Evolutionary conservation across 2,888 invertebrate species (phyloP).

Genomic region (Ypsolopha sequella): DNA sequence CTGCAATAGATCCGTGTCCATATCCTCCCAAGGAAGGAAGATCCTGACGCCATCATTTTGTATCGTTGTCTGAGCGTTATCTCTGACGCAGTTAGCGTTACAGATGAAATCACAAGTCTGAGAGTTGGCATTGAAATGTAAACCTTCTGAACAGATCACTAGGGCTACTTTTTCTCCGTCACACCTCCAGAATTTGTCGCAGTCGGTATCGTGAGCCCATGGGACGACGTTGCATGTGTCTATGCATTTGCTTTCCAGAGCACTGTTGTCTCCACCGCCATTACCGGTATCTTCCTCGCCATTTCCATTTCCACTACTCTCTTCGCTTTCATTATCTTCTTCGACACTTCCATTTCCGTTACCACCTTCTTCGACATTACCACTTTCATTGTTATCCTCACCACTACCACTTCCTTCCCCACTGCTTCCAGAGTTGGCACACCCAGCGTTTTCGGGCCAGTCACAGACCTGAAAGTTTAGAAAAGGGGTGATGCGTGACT

Average conservation of each 20-base stretch:
- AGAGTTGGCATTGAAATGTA: conserved; percentile 39
- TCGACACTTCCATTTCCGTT: conserved; percentile 1
- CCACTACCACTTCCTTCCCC: not conserved
- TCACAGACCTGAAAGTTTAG: not conserved
- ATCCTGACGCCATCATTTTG: conserved; percentile 8
- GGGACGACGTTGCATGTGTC: conserved; percentile 35
- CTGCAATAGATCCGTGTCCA: not conserved
- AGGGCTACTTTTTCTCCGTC: conserved; percentile 24
- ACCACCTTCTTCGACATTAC: not conserved
- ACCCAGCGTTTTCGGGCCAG: conserved; percentile 1
- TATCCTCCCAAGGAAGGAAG: conserved; percentile 12
- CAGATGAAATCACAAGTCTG: conserved; percentile 43
- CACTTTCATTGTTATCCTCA: not conserved
- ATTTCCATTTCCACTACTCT: not conserved
- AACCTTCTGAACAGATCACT: conserved; percentile 38
- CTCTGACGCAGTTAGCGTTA: conserved; percentile 31
- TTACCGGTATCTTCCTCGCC: not conserved
- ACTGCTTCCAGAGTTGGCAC: not conserved
- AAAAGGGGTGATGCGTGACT: not conserved
- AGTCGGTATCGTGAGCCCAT: conserved; percentile 44
- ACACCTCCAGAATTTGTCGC: conserved; percentile 52
- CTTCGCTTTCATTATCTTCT: conserved; percentile 3
- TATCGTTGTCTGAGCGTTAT: conserved; percentile 6
- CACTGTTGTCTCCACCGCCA: conserved; percentile 1
- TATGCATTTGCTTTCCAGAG: conserved; percentile 19